A percentile compares a stretch with the other conserved stretches of the same genome.
Conservation (phyloP, 2,113 vertebrate genomes). For the Vulpes ferrilata region DNA sequence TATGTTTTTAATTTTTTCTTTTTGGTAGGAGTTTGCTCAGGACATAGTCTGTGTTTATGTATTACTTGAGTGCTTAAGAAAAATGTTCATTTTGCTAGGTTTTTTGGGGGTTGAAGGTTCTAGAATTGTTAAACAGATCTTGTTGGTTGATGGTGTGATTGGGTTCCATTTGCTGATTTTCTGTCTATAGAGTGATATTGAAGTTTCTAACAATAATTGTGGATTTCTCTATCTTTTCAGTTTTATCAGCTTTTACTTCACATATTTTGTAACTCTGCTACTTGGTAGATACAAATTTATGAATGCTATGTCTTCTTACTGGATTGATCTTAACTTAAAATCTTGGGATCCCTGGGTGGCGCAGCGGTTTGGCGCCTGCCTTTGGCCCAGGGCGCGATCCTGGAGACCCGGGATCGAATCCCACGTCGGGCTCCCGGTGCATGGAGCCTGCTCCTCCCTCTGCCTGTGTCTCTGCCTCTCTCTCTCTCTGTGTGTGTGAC, state of each 20-base stretch:
- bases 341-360: neutral
- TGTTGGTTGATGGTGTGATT: neutral
- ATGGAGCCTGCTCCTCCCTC: too few species aligned
- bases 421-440: too few species aligned
- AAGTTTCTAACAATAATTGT: neutral
- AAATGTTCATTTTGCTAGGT: neutral
- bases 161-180: neutral
- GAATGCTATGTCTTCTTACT: neutral
- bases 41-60: neutral
- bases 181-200: neutral
- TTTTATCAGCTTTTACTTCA: slow-evolving; percentile 22
- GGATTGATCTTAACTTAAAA: slow-evolving; percentile 13
- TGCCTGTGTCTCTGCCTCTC: too few species aligned
- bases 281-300: neutral
- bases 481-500: too few species aligned
- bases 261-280: neutral
- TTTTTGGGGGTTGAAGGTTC: neutral
- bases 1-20: neutral
- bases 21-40: neutral
- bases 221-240: neutral
- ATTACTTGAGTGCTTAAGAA: neutral
- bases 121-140: neutral
- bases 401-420: too few species aligned
- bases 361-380: too few species aligned
- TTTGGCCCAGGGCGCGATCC: too few species aligned